Base-by-base conservation (phyloP, 2,888 invertebrate genomes). In the Stenichneumon culpator region DNA sequence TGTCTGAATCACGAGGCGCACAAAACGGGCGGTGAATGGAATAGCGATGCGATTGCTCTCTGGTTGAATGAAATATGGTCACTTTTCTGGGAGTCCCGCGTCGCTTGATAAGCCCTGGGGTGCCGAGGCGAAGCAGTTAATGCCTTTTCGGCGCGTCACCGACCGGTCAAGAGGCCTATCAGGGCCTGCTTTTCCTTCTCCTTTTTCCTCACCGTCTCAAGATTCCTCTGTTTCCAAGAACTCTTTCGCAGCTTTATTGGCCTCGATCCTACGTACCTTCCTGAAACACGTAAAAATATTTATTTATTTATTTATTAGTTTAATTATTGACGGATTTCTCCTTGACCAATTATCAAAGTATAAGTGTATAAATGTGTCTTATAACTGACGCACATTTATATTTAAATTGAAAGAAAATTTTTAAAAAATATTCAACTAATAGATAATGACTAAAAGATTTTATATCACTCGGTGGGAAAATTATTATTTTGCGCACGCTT, bases 161-260 rank as follows among this genome's bases (percentile, higher is more conserved):
- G 95, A 0, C 96, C 95, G 90, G 97, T 97, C 69, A 97, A 94
- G 87, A 97, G 94, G 86, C 96, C 96, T 88, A 98, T 95, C 6
- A 99, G 95, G 0, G 97, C 96, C 81, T 97, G 97, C 92, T 99
- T 99, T 91, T 99, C 99, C 90, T 98, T 98, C 93, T 98, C 98
- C 94, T 99, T 99, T 95, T 98, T 99, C 87, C 98, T 96, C 0
- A 99, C 99, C 0, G 98, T 96, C 88, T 99, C 99, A 14, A 99
- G 95, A 91, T 98, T 98, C 84, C 99, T 95, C 89, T 97, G 98
- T 91, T 97, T 97, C 99, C 99, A 99, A 0, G 97, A 97, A 92
- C 99, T 99, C 95, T 99, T 99, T 28, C 99, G 95, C 79, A 99
- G 94, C 94, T 99, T 99, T 86, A 99, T 99, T 0, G 99, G 99